Base-by-base conservation (phyloP, 2,113 vertebrate species). In the Stigmatopora nigra region DNA sequence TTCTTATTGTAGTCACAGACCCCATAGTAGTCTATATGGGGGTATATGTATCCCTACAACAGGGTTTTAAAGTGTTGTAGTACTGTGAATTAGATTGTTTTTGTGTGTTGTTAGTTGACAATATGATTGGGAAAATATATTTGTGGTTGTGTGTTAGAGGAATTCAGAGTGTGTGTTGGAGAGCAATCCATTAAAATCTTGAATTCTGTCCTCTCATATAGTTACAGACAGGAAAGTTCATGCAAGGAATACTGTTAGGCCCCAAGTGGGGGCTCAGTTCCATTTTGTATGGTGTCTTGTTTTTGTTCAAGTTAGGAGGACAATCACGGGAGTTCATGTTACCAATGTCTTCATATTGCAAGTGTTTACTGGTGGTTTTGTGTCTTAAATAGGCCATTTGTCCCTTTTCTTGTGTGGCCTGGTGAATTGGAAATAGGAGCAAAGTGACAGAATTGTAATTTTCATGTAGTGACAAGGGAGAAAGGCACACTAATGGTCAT, bases 401-500 rank as follows among this genome's bases (percentile, higher is more conserved):
- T 51, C 61, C 12, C 41, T 14, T 45, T 44, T 13, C 36, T 44
- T 61, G 2, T 57, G 1, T 10, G 25, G 57, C 77, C 51, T 16
- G 41, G 59, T 22, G 38, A 56, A 13, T 45, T 56, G 63, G 81
- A 66, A 13, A 62, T 71, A 66, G 65, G 64, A 74, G 51, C 60
- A 44, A 73, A 62, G 64, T 52, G 14, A 49, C 67, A 69, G 69
- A 72, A 64, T 68, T 68, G 36, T 60, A 46, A 36, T 73, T 77
- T 61, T 67, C 25, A 59, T 53, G 31, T 22, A 52, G 35, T 52
- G 72, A 80, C 77, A 70, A 70, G 57, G 51, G 64, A 68, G 64
- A 48, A 66, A 65, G 67, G 73, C 56, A 16, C 61, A 59, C 61
- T 80, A 80, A 81, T 83, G 82, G 84, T 79, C 72, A 14, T 64